Percentiles rank a stretch among this genome's conserved stretches.
Conservation (phyloP, 2,113 vertebrate genomes). For the Pterophyllum scalare region DNA sequence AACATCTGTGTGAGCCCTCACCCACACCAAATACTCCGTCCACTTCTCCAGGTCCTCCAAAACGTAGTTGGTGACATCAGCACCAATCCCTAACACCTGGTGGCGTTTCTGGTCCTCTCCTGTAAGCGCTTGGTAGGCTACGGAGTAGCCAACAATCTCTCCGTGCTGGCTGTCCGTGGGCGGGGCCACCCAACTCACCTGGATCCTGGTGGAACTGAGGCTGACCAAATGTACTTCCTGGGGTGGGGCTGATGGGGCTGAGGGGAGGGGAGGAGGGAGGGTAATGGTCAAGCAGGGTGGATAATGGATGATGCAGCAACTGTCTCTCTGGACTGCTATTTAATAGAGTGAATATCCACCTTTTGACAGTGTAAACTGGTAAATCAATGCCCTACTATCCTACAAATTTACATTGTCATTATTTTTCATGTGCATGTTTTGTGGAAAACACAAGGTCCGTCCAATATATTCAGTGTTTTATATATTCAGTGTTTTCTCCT, state of each 20-base stretch:
- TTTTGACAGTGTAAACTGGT: background rate
- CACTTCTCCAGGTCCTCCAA: constrained; percentile 95
- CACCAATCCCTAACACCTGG: constrained; percentile 87
- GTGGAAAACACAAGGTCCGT: background rate
- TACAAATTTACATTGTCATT: background rate
- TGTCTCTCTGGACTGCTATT: constrained; percentile 65
- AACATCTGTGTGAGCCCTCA: constrained; percentile 91
- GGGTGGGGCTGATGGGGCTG: constrained; percentile 94
- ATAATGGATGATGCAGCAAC: constrained; percentile 71
- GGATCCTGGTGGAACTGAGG: constrained; percentile 90
- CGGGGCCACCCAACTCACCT: constrained; percentile 95
- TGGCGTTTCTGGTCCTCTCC: constrained; percentile 88
- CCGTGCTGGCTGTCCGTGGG: constrained; percentile 89
- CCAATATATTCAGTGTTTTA: background rate
- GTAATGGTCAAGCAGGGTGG: constrained; percentile 85
- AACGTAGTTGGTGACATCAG: constrained; percentile 87
- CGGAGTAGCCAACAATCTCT: constrained; percentile 89
- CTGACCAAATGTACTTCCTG: constrained; percentile 90
- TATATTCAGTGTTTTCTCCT: background rate
- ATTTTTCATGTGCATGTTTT: background rate
- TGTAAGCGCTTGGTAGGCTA: constrained; percentile 86
- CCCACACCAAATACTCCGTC: constrained; percentile 94
- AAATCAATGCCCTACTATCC: background rate
- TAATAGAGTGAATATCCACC: background rate
- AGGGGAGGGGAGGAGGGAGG: constrained; percentile 56